Percentiles rank a stretch among this genome's conserved stretches.
Conservation (phyloP, 92 coral and sea anemone species). For the Siderastrea siderea region DNA sequence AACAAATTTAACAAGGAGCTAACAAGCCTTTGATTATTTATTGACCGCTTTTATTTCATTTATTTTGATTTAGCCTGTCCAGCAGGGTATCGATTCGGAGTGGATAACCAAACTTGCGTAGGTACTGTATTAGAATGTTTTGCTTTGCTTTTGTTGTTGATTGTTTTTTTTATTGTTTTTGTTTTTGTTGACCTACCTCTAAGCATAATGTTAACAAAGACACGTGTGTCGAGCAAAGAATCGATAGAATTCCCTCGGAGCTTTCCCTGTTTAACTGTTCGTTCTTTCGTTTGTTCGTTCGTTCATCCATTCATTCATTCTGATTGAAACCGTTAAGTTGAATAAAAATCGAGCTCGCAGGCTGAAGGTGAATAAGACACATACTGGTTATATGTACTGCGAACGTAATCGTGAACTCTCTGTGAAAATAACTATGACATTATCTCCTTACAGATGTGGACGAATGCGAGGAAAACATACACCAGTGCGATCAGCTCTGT, state of each 20-base stretch:
- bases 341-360: too few relatives aligned
- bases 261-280: too few relatives aligned
- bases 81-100: slow-evolving; percentile 36
- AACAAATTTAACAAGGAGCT: too few relatives aligned
- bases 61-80: slow-evolving; percentile 41
- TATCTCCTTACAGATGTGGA: slow-evolving; percentile 55
- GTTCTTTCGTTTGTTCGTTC: background rate
- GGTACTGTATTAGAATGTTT: slow-evolving; percentile 24
- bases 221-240: too few relatives aligned
- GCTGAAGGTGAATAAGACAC: too few relatives aligned
- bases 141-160: background rate
- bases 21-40: too few relatives aligned
- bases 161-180: background rate
- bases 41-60: background rate
- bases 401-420: too few relatives aligned
- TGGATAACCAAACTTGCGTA: slow-evolving; percentile 54
- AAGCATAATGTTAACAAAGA: too few relatives aligned
- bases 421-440: background rate
- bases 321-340: too few relatives aligned
- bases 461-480: slow-evolving; percentile 61
- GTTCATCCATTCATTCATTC: background rate
- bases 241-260: too few relatives aligned
- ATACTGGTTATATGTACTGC: too few relatives aligned
- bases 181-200: too few relatives aligned
- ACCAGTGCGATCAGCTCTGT: slow-evolving; percentile 72